A percentile compares a stretch with the other conserved stretches of the same genome.
phyloP scores from a whole-genome alignment of 2,888 invertebrate genomes.

The Operophtera brumata region DNA sequence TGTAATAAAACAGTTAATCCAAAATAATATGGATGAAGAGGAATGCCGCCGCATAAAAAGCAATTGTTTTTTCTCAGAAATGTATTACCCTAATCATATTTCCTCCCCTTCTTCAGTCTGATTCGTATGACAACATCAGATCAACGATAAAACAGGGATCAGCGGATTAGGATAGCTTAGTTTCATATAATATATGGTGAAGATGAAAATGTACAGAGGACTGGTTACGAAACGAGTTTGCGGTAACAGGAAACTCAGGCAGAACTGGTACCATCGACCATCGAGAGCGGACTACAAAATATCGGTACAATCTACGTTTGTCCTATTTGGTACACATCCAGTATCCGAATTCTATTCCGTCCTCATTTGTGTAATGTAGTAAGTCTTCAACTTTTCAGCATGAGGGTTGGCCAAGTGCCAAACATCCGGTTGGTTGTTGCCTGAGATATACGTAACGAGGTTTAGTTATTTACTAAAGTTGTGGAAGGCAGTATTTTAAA shows the following conservation, averaged over 20 bases:
- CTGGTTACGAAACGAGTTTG: too few relatives aligned
- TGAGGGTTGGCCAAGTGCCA: conserved; percentile 9
- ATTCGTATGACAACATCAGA: conserved; percentile 6
- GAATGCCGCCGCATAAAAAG: conserved; percentile 13
- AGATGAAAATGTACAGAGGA: too few relatives aligned
- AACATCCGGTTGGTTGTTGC: conserved; percentile 1
- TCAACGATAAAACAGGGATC: conserved; percentile 9
- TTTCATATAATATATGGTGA: conserved; percentile 2
- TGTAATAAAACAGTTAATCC: background rate
- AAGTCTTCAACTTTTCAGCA: conserved; percentile 10
- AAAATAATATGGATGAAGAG: conserved; percentile 1
- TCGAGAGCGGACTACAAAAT: too few relatives aligned
- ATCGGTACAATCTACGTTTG: too few relatives aligned
- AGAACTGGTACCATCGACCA: too few relatives aligned
- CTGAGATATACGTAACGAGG: background rate
- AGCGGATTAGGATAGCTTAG: conserved; percentile 1
- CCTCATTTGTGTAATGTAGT: conserved; percentile 25
- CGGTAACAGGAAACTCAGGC: too few relatives aligned
- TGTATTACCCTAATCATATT: background rate
- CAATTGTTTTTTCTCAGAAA: conserved; percentile 6
- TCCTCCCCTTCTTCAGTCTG: background rate
- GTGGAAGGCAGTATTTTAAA: conserved; percentile 2
- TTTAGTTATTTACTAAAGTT: conserved; percentile 1
- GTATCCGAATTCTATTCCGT: conserved; percentile 1
- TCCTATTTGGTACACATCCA: background rate